Evolutionary conservation across 2,888 invertebrate genomes (phyloP).

Genomic region (Tachina lurida): DNA sequence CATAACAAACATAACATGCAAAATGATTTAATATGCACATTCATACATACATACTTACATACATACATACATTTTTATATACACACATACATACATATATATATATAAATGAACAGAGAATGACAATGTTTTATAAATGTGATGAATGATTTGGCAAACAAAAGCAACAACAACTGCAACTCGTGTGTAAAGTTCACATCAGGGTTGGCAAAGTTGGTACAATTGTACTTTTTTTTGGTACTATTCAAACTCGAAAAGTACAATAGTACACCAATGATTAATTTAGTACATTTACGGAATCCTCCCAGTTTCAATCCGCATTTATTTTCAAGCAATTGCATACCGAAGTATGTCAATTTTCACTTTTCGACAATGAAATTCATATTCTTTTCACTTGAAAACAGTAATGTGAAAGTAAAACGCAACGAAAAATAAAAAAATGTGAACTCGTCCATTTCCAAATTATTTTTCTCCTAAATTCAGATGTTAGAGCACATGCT

Average conservation of each 20-base stretch:
- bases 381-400: too few relatives aligned
- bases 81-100: neutral
- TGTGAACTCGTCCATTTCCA: too few relatives aligned
- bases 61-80: neutral
- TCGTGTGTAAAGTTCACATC: conserved; percentile 40
- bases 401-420: too few relatives aligned
- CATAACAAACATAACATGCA: conserved; percentile 3
- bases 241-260: neutral
- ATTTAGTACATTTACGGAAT: too few relatives aligned
- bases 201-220: neutral
- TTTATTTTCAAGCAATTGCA: too few relatives aligned
- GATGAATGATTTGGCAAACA: conserved; percentile 35
- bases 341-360: too few relatives aligned
- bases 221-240: neutral
- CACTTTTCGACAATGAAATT: too few relatives aligned
- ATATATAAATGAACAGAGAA: neutral
- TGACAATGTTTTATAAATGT: conserved; percentile 35
- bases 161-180: conserved; percentile 28
- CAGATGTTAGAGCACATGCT: too few relatives aligned
- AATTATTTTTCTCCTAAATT: too few relatives aligned
- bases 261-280: too few relatives aligned
- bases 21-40: neutral
- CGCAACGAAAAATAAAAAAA: too few relatives aligned
- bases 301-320: too few relatives aligned
- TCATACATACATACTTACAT: neutral